Evolutionary conservation across 1,140 invertebrate genomes (phyloP).

Genomic region (Drosophila baimaii): DNA sequence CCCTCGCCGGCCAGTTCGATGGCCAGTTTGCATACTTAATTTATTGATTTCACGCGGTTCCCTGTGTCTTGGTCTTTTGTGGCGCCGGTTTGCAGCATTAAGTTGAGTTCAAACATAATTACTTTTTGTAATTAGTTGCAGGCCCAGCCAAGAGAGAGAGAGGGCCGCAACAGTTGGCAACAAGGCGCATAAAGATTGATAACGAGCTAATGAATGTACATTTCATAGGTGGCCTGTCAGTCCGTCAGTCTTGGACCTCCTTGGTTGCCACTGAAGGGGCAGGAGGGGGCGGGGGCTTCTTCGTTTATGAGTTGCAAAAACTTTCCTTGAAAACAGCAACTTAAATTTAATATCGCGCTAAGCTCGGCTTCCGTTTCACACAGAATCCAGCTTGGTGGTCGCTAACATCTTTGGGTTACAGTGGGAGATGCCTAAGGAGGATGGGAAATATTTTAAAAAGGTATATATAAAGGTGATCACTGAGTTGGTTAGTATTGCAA

Average conservation of each 20-base stretch:
- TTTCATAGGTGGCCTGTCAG: slow-evolving; percentile 60
- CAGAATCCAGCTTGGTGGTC: slow-evolving; percentile 46
- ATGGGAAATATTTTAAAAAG: neutral
- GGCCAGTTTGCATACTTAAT: slow-evolving; percentile 57
- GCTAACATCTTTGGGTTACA: slow-evolving; percentile 34
- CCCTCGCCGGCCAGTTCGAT: slow-evolving; percentile 7
- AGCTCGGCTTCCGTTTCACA: slow-evolving; percentile 70
- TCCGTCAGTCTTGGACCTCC: slow-evolving; percentile 25
- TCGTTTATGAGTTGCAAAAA: slow-evolving; percentile 54
- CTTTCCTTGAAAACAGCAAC: slow-evolving; percentile 41
- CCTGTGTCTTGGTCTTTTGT: slow-evolving; percentile 11
- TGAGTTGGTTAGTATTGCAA: neutral
- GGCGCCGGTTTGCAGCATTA: slow-evolving; percentile 61
- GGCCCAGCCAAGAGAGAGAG: slow-evolving; percentile 50
- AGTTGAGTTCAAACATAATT: slow-evolving; percentile 70
- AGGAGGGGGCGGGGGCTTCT: slow-evolving; percentile 3
- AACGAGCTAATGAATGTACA: slow-evolving; percentile 83
- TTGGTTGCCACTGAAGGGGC: slow-evolving; percentile 1
- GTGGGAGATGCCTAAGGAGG: slow-evolving; percentile 34
- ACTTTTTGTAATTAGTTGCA: slow-evolving; percentile 81
- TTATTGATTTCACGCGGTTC: slow-evolving; percentile 74
- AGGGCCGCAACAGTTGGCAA: slow-evolving; percentile 36
- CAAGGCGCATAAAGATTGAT: slow-evolving; percentile 76
- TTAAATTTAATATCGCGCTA: slow-evolving; percentile 78
- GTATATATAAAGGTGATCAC: neutral